Percentiles rank a stretch among this genome's conserved stretches.
phyloP scores from a whole-genome alignment of 2,113 vertebrate genomes.

The Plecturocebus donacophilus region DNA sequence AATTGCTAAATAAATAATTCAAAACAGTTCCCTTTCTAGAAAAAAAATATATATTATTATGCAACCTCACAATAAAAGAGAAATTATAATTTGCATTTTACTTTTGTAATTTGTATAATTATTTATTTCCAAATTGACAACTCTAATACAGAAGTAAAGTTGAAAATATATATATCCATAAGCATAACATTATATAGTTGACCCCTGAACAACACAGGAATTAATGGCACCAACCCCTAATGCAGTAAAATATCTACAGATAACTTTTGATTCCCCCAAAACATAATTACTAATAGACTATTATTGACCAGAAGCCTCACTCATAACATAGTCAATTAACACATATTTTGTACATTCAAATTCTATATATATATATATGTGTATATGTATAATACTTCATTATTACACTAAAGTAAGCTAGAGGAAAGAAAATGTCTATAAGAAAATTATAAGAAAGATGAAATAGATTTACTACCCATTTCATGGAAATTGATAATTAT shows the following conservation, averaged over 20 bases:
- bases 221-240: not conserved
- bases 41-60: not conserved
- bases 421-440: not conserved
- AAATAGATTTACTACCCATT: not conserved
- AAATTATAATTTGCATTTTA: not conserved
- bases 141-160: not conserved
- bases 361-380: not conserved
- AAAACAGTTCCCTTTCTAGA: not conserved
- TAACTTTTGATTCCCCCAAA: not conserved
- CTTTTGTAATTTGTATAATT: not conserved
- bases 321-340: not conserved
- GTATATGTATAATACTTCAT: not conserved
- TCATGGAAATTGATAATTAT: not conserved
- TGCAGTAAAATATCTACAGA: not conserved
- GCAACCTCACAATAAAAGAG: not conserved
- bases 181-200: not conserved
- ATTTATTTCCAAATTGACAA: not conserved
- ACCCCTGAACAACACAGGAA: not conserved
- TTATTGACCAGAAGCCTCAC: not conserved
- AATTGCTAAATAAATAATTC: not conserved
- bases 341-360: not conserved
- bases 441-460: not conserved
- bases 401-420: not conserved
- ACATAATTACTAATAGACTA: not conserved
- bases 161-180: not conserved